These are phyloP conservation scores for Heliconius himera DNA, from an alignment of 1,140 invertebrate species.

Conservation along the genomic window DNA sequence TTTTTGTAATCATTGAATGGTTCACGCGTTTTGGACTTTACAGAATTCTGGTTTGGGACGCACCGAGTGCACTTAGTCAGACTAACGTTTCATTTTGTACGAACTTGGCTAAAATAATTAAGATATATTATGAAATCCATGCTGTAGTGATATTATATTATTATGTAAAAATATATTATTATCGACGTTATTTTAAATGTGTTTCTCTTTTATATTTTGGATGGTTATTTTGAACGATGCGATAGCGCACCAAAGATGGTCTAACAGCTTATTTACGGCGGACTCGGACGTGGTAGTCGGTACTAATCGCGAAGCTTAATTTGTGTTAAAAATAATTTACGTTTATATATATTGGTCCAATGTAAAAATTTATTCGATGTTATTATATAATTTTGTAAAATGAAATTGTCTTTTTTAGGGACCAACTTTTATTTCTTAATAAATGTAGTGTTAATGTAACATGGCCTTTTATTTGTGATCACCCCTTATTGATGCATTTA, in stretches of 20 bases:
- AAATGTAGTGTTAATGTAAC: conserved; percentile 51
- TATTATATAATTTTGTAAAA: conserved; percentile 23
- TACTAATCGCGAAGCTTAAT: not conserved
- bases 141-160: conserved; percentile 61
- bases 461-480: conserved; percentile 35
- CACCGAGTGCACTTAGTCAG: not conserved
- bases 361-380: conserved; percentile 29
- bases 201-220: conserved; percentile 4
- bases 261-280: not conserved
- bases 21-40: not conserved
- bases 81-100: conserved; percentile 24
- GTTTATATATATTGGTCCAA: conserved; percentile 22
- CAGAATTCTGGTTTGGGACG: too few relatives aligned
- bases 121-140: conserved; percentile 52
- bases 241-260: conserved; percentile 25
- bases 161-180: conserved; percentile 57
- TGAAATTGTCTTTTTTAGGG: conserved; percentile 31
- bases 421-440: conserved; percentile 51
- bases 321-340: conserved; percentile 5
- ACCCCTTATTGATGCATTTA: not conserved
- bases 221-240: conserved; percentile 18
- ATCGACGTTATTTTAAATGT: conserved; percentile 37
- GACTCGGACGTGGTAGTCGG: not conserved
- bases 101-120: conserved; percentile 39
- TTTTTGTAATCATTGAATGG: not conserved